phyloP scores from a whole-genome alignment of 1,140 invertebrate genomes.

The Macrosteles quadrilineatus region DNA sequence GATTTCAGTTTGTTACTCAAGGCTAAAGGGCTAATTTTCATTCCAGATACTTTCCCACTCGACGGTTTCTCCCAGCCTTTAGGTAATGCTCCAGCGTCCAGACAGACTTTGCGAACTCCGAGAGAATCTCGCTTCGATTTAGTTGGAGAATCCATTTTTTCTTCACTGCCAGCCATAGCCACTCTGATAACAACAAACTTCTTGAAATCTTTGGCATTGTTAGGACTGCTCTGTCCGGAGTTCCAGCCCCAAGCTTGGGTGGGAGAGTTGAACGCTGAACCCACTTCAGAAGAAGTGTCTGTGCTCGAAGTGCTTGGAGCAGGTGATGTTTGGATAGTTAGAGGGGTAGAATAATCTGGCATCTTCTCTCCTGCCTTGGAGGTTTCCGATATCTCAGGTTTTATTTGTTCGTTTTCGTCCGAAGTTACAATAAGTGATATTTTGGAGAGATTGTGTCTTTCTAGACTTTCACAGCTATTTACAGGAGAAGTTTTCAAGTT shows the following conservation, averaged over 20 bases:
- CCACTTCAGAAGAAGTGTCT: constrained; percentile 74
- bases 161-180: constrained; percentile 53
- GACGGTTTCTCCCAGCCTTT: constrained; percentile 41
- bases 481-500: background rate
- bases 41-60: constrained; percentile 15
- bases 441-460: constrained; percentile 33
- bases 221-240: constrained; percentile 59
- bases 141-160: constrained; percentile 38
- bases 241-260: constrained; percentile 63
- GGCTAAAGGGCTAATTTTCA: constrained; percentile 27
- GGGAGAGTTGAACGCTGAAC: constrained; percentile 73
- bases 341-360: constrained; percentile 66
- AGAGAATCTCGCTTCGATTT: constrained; percentile 4
- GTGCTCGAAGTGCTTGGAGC: constrained; percentile 64
- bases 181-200: constrained; percentile 68
- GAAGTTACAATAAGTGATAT: constrained; percentile 35
- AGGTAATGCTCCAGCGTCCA: constrained; percentile 42
- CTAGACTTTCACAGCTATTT: constrained; percentile 16
- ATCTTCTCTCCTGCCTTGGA: constrained; percentile 23
- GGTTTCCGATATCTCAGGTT: constrained; percentile 18
- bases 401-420: constrained; percentile 28
- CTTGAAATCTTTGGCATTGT: constrained; percentile 62
- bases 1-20: constrained; percentile 12
- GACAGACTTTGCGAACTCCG: constrained; percentile 38
- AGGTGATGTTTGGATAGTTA: constrained; percentile 69